phyloP scores from a whole-genome alignment of 2,797 vertebrate genomes.

The Argyrosomus regius region DNA sequence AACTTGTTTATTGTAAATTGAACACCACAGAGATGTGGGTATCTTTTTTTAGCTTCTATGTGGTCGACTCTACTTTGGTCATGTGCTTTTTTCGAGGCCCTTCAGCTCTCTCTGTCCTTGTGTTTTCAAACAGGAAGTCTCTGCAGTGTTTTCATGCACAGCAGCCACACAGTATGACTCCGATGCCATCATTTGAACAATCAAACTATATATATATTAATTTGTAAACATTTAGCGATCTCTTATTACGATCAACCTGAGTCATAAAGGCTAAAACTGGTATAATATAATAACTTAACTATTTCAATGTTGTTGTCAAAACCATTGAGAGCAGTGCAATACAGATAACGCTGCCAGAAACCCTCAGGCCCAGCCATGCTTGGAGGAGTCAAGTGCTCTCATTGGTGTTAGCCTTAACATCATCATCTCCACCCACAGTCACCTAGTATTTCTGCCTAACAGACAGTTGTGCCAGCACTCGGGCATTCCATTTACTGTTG shows the following conservation, averaged over 20 bases:
- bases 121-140: constrained; percentile 46
- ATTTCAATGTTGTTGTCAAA: too few species aligned
- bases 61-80: constrained; percentile 7
- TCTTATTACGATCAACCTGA: neutral
- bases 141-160: constrained; percentile 37
- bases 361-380: neutral
- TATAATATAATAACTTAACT: neutral
- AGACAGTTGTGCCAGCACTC: neutral
- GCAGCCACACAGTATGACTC: neutral
- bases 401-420: neutral
- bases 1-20: constrained; percentile 10
- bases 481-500: neutral
- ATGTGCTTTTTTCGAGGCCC: neutral
- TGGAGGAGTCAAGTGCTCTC: neutral
- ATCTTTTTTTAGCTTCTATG: constrained; percentile 4
- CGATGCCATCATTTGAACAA: neutral
- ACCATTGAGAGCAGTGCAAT: neutral
- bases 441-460: neutral
- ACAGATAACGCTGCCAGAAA: neutral
- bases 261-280: neutral
- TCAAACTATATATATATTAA: neutral
- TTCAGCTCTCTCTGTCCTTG: neutral
- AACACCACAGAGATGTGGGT: neutral
- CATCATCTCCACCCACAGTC: neutral
- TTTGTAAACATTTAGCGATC: neutral